Conservation (phyloP, 2,113 vertebrate species). For the Picathartes gymnocephalus region DNA sequence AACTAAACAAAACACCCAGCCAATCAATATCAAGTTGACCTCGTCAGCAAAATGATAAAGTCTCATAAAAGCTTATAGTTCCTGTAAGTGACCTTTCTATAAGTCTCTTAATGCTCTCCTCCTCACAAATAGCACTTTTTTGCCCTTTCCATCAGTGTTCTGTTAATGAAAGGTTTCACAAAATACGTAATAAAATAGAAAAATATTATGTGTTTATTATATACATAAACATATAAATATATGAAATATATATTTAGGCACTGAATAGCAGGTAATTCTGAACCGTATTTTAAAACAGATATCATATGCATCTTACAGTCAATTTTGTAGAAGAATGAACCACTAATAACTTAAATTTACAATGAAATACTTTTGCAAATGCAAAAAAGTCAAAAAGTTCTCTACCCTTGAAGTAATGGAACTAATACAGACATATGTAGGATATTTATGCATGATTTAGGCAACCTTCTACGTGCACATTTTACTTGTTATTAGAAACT, state of each 20-base stretch:
- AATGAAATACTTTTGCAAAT: background rate
- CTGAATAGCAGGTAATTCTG: background rate
- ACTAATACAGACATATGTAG: accelerated
- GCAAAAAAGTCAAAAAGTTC: background rate
- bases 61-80: slow-evolving; percentile 73
- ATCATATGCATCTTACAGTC: background rate
- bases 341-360: background rate
- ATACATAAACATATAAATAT: background rate
- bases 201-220: background rate
- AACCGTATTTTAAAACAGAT: background rate
- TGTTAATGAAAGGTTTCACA: slow-evolving; percentile 16
- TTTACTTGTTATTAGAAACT: background rate
- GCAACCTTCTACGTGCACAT: background rate
- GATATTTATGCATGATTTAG: background rate
- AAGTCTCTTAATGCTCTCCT: slow-evolving; percentile 41
- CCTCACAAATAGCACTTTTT: background rate
- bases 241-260: background rate
- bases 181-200: background rate
- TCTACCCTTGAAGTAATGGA: background rate
- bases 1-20: slow-evolving; percentile 44
- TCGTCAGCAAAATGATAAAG: slow-evolving; percentile 77
- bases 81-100: slow-evolving; percentile 60
- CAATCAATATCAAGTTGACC: slow-evolving; percentile 79
- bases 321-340: background rate
- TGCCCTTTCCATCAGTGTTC: slow-evolving; percentile 73